Base-by-base conservation (phyloP, 2,888 invertebrate genomes). In the Caenorhabditis uteleia region DNA sequence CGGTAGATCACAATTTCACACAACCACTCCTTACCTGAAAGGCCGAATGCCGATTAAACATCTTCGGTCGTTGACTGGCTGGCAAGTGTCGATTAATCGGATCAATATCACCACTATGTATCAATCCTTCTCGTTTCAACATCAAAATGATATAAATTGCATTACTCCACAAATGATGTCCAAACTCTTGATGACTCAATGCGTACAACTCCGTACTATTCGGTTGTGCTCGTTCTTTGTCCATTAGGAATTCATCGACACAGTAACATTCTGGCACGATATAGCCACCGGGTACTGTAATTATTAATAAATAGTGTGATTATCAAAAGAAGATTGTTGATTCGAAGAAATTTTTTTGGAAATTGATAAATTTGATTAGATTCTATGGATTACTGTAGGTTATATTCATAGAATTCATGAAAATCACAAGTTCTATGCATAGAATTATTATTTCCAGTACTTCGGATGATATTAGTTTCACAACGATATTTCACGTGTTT, bases 1-100 rank as follows among this genome's bases (percentile, higher is more conserved):
- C 33, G n/a, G 10, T 12, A 12, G 10, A 33, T n/a, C 12, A 16
- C 21, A 10, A 48, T 38, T 48, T 38, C 38, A 23, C n/a, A 29
- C 33, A 33, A 29, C 4, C 14, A 3, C 1, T 21, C 16, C 8
- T 27, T 21, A 91, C 95, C 90, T 97, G 95, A 86, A 98, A 98
- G 23, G 95, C 94, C 0, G 95, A 95, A 85, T 98, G 97, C 67
- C 95, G 88, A 40, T 93, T 92, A 47, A 91, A 92, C 90, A 89
- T 34, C 39, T 92, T 87, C 0, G 97, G 97, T 43, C 97, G 87
- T 84, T 94, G 95, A 84, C 93, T 94, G 0, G 95, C 95, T 0
- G 97, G 95, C 76, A 97, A 86, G 85, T 95, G 94, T 29, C 97
- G 88, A 44, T 95, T 88, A 72, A 97, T 91, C 0, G 95, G 94